Conservation (phyloP, 2,113 vertebrate genomes). For the Petrocephalus microphthalmus region DNA sequence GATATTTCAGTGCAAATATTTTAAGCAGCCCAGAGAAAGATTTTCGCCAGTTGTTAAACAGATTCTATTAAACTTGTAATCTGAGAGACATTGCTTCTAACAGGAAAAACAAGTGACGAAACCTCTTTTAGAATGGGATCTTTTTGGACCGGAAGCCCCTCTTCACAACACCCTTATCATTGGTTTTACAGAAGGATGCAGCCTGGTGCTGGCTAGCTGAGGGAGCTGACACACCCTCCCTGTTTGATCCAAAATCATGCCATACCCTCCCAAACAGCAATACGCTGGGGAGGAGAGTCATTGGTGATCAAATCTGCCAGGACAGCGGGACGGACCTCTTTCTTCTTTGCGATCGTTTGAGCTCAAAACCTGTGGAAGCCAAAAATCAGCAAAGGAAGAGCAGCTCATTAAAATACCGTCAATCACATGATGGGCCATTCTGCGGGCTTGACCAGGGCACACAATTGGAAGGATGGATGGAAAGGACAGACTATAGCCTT, state of each 20-base stretch:
- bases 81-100: neutral
- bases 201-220: slow-evolving; percentile 10
- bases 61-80: neutral
- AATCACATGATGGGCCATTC: neutral
- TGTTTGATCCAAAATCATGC: neutral
- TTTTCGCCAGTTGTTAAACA: neutral
- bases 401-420: neutral
- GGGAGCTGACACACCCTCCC: slow-evolving; percentile 10
- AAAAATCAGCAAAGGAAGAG: neutral
- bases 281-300: neutral
- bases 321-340: neutral
- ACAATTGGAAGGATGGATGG: neutral
- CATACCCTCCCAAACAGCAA: slow-evolving; percentile 13
- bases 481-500: neutral
- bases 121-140: neutral
- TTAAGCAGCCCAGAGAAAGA: neutral
- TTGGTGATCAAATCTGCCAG: slow-evolving; percentile 6
- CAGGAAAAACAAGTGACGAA: slow-evolving; percentile 9
- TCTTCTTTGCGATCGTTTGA: neutral
- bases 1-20: neutral
- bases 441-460: neutral
- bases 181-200: slow-evolving; percentile 22
- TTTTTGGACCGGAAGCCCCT: slow-evolving; percentile 13
- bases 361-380: slow-evolving; percentile 17
- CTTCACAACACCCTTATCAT: slow-evolving; percentile 27